These are phyloP conservation scores for Dryococelus australis DNA, from an alignment of 2,888 invertebrate species.

Conservation along the genomic window DNA sequence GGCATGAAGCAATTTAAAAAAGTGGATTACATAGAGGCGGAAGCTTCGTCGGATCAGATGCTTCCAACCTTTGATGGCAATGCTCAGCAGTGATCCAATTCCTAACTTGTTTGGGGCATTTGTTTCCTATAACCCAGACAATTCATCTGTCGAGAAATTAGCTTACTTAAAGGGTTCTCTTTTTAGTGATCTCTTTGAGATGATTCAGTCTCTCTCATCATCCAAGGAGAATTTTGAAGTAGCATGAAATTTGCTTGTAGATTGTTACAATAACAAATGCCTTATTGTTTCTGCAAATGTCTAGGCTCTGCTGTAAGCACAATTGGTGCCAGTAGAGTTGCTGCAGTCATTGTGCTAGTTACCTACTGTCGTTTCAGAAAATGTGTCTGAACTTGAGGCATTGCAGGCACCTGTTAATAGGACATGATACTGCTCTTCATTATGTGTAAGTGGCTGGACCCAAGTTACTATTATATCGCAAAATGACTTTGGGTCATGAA, in stretches of 20 bases:
- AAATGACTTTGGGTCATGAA: too few relatives aligned
- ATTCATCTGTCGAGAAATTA: background rate
- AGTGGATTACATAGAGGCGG: too few relatives aligned
- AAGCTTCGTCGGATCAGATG: too few relatives aligned
- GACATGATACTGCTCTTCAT: background rate
- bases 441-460: too few relatives aligned
- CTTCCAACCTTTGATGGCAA: too few relatives aligned
- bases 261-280: background rate
- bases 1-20: too few relatives aligned
- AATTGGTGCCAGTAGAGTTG: background rate
- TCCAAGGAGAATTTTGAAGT: background rate
- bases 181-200: background rate
- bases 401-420: background rate
- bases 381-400: background rate
- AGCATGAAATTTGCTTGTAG: background rate
- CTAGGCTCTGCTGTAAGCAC: background rate
- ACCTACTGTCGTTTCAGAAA: background rate
- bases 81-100: too few relatives aligned
- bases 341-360: background rate
- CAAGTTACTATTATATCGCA: too few relatives aligned
- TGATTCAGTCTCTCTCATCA: background rate
- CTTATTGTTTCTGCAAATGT: background rate
- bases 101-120: too few relatives aligned
- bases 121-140: too few relatives aligned
- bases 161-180: background rate